Base-by-base conservation (phyloP, 2,113 vertebrate genomes). In the Seriola dumerili region DNA sequence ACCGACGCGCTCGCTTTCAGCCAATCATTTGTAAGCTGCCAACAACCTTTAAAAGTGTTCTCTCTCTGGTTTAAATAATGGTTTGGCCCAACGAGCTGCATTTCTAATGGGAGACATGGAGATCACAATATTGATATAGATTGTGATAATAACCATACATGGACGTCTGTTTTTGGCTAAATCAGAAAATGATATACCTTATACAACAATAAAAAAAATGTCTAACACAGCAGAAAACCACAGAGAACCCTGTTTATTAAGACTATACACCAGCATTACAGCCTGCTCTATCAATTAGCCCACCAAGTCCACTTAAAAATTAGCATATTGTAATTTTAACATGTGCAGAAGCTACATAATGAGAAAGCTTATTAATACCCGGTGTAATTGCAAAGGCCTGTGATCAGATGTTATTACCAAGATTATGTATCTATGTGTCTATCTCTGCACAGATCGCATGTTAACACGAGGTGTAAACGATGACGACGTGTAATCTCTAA, bases 241-340 rank as follows among this genome's bases (percentile, higher is more conserved):
- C 48, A 50, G 48, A 0, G 50, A 8, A 48, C 14, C 16, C 16
- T 14, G 8, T 48, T 17, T 14, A 12, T 44, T 9, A 48, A 13
- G 16, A 13, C 46, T 16, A 48, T 17, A 48, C 8, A 48, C 4
- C 13, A 48, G 14, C 16, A 17, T 17, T 5, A 48, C 46, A 16
- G 16, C 14, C 13, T 48, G 13, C 46, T 48, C 16, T 38, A 38
- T 38, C 38, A 1, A 38, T 38, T 7, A 38, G 38, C 8, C 38
- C 38, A 38, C 38, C 38, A 38, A 8, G 8, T 42, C 40, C 8
- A 8, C 40, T 8, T 42, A 11, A 42, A 2, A 42, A 42, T 55
- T 50, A 72, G 61, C 70, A 78, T 81, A 76, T 79, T 67, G 38
- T 3, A 5, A 83, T 70, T 80, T 77, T 50, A 42, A 25, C 8